Evolutionary conservation across 2,113 vertebrate species (phyloP).

Genomic region (Myotis davidii): DNA sequence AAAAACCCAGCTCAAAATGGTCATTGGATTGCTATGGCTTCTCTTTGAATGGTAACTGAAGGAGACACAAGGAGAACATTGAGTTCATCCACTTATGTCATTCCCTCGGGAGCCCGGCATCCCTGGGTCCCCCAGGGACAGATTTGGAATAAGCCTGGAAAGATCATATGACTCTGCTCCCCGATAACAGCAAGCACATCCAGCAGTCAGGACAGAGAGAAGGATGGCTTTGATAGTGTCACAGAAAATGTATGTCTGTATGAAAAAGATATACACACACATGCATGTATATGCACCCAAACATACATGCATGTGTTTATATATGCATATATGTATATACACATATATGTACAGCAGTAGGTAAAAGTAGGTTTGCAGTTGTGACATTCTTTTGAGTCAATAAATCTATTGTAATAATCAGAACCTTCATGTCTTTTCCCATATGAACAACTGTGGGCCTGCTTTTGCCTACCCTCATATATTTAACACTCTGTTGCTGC

Average conservation of each 20-base stretch:
- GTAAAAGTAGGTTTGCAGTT: background rate
- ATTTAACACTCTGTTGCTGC: background rate
- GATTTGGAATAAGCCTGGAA: background rate
- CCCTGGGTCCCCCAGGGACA: background rate
- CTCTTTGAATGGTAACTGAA: conserved; percentile 7
- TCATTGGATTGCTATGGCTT: background rate
- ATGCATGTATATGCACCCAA: background rate
- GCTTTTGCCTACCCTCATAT: background rate
- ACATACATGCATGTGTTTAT: background rate
- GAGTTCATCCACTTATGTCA: background rate
- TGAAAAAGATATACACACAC: background rate
- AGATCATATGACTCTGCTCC: background rate
- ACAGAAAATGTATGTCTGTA: background rate
- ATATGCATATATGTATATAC: background rate
- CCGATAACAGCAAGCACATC: background rate
- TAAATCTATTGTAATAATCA: background rate
- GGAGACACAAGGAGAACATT: background rate
- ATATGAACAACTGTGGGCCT: background rate
- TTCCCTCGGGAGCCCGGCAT: background rate
- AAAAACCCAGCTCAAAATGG: background rate
- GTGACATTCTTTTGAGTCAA: background rate
- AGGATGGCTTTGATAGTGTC: background rate
- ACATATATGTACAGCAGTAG: background rate
- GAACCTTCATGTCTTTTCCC: background rate
- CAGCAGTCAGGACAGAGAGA: background rate